Base-by-base conservation (phyloP, 1,140 invertebrate species). In the Drosophila nebulosa region DNA sequence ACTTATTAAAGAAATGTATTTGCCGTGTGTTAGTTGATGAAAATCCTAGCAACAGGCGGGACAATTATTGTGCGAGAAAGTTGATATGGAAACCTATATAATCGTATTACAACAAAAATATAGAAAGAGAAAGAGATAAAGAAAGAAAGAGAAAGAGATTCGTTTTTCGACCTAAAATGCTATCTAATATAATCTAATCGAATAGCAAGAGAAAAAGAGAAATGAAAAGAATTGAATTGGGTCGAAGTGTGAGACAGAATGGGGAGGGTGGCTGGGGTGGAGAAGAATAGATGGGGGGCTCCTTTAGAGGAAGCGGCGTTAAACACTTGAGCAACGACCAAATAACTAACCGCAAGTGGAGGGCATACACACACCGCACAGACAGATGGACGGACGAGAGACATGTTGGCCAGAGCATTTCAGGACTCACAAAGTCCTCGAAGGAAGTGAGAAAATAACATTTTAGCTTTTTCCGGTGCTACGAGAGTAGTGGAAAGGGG, bases 331-430 rank as follows among this genome's bases (percentile, higher is more conserved):
- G 39, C 53, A 57, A 46, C 50, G 56, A 60, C 61, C 55, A 78
- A 85, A 86, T 74, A 84, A 80, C 80, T 84, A 84, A 85, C 80
- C 80, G 64, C 81, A 85, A 85, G 81, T 78, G 80, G 61, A 71
- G 51, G 65, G 22, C 66, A 78, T 39, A 81, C 60, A 85, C 32
- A 84, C 63, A 69, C 58, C 30, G 7, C n/a, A 53, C 46, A 24
- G 27, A 24, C 52, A 27, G 24, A n/a, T 26, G 62, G 61, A 50
- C 61, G 63, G 30, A 55, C 35, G 53, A 58, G 27, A 51, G 39
- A 69, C 18, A 30, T 24, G 21, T 5, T 24, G 30, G 16, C 39
- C 22, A 35, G 39, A 16, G 18, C 22, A 51, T 53, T 50, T 4
- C 14, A 46, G 55, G n/a, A 36, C 30, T 55, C 64, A 74, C 66